Evolutionary conservation across 2,797 vertebrate genomes (phyloP).

Genomic region (Pangasius larnaudii): DNA sequence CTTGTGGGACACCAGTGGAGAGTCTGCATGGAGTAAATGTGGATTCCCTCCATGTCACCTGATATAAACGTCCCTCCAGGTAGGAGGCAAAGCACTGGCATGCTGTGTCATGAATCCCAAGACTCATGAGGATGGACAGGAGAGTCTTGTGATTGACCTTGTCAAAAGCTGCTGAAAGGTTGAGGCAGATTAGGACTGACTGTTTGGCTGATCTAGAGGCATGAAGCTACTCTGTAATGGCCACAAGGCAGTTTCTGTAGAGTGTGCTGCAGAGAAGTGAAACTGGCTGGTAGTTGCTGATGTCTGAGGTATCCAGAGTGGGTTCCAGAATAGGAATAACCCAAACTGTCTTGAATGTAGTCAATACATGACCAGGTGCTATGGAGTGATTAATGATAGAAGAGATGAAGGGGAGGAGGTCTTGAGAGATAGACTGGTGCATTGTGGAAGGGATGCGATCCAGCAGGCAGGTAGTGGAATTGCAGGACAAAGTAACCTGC

Average conservation of each 20-base stretch:
- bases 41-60: neutral
- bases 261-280: neutral
- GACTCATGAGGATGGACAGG: neutral
- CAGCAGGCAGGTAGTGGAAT: neutral
- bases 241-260: neutral
- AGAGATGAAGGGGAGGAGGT: neutral
- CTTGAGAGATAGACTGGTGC: neutral
- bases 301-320: neutral
- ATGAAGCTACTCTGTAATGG: neutral
- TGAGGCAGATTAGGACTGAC: neutral
- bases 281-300: neutral
- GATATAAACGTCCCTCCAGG: slow-evolving; percentile 1
- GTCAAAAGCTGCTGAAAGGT: neutral
- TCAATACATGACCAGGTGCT: too few relatives aligned
- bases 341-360: neutral
- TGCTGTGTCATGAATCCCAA: neutral
- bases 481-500: neutral
- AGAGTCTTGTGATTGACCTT: neutral
- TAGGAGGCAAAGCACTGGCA: neutral
- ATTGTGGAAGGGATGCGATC: neutral
- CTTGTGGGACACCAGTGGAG: neutral
- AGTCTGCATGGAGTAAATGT: neutral
- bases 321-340: neutral
- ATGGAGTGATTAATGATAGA: too few relatives aligned
- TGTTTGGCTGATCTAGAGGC: neutral